Evolutionary conservation across 2,797 vertebrate species (phyloP).

Genomic region (Oreortyx pictus): DNA sequence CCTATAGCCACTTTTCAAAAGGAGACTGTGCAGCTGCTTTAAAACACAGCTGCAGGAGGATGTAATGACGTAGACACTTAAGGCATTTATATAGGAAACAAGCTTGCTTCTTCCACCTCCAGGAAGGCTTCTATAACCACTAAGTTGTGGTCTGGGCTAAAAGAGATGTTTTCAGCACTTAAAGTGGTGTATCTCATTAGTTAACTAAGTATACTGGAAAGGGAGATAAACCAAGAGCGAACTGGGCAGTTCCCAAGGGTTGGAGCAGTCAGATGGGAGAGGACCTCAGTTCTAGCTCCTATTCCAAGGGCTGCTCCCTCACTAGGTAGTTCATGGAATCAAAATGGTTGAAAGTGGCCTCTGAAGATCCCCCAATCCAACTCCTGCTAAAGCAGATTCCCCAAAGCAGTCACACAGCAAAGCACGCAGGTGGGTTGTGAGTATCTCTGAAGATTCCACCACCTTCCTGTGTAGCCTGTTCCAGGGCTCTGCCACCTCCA

Average conservation of each 20-base stretch:
- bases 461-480: too few species aligned
- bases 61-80: background rate
- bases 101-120: background rate
- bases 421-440: too few species aligned
- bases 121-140: background rate
- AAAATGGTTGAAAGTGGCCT: too few species aligned
- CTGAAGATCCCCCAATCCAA: too few species aligned
- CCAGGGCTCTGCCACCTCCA: too few species aligned
- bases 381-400: too few species aligned
- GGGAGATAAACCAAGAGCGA: background rate
- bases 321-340: background rate
- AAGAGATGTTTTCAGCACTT: background rate
- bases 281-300: accelerated
- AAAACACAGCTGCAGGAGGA: background rate
- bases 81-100: background rate
- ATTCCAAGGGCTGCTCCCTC: background rate
- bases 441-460: too few species aligned
- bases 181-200: accelerated
- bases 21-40: background rate
- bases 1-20: background rate
- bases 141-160: background rate
- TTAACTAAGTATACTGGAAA: background rate
- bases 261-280: background rate
- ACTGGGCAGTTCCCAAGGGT: accelerated
- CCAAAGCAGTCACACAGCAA: too few species aligned